A percentile compares a stretch with the other conserved stretches of the same genome.
These are phyloP conservation scores for Meloidogyne hapla DNA, from an alignment of 1,140 invertebrate species.

Conservation along the genomic window DNA sequence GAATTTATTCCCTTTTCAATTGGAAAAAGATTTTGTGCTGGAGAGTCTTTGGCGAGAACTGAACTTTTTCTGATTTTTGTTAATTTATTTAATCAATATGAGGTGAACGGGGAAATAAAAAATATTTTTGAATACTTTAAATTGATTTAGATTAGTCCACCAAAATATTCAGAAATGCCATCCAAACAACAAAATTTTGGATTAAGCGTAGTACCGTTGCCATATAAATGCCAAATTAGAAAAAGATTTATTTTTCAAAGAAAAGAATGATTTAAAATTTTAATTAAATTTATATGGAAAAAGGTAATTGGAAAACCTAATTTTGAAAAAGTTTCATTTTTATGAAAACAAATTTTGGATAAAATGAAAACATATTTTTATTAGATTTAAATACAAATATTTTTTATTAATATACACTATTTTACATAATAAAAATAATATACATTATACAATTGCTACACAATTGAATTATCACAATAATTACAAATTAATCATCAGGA, in stretches of 20 bases:
- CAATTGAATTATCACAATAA: too few species aligned
- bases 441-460: too few species aligned
- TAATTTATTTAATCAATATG: constrained; percentile 38
- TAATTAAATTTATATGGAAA: too few species aligned
- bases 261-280: too few species aligned
- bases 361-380: too few species aligned
- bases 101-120: neutral
- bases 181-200: constrained; percentile 27
- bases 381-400: too few species aligned
- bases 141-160: constrained; percentile 13
- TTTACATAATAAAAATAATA: too few species aligned
- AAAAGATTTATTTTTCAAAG: constrained; percentile 4
- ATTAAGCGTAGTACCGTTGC: constrained; percentile 15
- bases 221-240: constrained; percentile 24
- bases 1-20: constrained; percentile 84
- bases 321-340: too few species aligned
- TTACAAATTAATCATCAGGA: too few species aligned
- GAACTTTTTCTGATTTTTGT: constrained; percentile 33
- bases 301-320: too few species aligned
- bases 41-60: constrained; percentile 33
- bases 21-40: constrained; percentile 77
- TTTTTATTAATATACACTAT: too few species aligned
- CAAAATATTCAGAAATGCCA: constrained; percentile 18
- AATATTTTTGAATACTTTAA: neutral
- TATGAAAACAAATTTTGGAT: too few species aligned